Conservation (phyloP, 2,888 invertebrate species). For the Diarsia dahlii region DNA sequence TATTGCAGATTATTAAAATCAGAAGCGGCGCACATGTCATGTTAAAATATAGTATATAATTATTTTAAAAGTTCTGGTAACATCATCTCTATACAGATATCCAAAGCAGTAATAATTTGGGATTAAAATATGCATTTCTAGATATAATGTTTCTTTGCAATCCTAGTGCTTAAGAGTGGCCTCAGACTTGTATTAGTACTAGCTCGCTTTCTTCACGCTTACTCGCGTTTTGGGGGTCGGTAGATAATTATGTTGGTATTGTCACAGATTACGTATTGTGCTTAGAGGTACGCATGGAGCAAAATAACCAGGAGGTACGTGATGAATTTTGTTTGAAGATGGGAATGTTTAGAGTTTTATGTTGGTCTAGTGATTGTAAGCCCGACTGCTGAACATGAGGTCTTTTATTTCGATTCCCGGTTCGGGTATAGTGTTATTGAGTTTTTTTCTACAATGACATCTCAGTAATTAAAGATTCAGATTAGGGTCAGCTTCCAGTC, state of each 20-base stretch:
- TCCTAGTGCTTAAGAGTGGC: conserved; percentile 65
- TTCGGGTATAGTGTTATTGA: neutral
- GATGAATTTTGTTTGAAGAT: neutral
- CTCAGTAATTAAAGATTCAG: neutral
- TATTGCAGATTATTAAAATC: rapidly evolving
- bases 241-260: conserved; percentile 7
- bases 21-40: no score
- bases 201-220: conserved; percentile 41
- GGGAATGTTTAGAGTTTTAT: neutral
- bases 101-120: conserved; percentile 84
- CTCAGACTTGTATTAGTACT: conserved; percentile 54
- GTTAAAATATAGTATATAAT: no score
- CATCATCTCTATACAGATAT: conserved; percentile 74
- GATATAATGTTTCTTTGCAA: conserved; percentile 83
- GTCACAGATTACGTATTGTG: no score
- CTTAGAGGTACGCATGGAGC: neutral
- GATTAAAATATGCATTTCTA: conserved; percentile 88
- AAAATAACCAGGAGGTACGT: no score
- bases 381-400: neutral
- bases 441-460: neutral
- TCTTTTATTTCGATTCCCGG: neutral
- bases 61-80: conserved; percentile 18
- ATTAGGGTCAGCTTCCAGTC: no score
- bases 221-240: conserved; percentile 12
- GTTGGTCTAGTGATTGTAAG: neutral